Evolutionary conservation across 2,113 vertebrate species (phyloP).

Genomic region (Hyaena hyaena): DNA sequence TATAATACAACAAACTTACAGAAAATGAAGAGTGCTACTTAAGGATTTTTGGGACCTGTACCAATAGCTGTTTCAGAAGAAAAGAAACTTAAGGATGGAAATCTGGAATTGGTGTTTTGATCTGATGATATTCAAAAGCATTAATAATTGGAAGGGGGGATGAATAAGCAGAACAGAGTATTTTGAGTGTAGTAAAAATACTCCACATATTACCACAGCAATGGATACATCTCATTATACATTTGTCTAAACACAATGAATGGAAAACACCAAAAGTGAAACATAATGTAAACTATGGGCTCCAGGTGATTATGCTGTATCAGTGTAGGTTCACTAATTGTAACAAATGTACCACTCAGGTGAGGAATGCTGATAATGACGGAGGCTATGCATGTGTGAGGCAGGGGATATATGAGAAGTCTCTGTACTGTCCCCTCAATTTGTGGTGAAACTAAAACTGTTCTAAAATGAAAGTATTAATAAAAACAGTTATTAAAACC

Average conservation of each 20-base stretch:
- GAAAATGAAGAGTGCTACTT: slow-evolving; percentile 1
- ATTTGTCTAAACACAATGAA: neutral
- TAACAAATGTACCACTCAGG: neutral
- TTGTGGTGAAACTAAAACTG: neutral
- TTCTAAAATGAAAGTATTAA: neutral
- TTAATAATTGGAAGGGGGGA: neutral
- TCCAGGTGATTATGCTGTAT: neutral
- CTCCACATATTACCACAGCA: neutral
- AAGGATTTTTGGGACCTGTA: neutral
- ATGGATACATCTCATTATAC: neutral
- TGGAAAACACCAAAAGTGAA: neutral
- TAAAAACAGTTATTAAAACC: neutral
- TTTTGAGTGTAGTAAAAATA: neutral
- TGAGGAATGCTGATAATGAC: neutral
- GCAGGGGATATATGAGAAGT: neutral
- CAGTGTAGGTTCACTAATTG: neutral
- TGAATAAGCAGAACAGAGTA: neutral
- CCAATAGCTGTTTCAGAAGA: neutral
- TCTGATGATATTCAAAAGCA: neutral
- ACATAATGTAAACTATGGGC: neutral
- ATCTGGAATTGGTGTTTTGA: neutral
- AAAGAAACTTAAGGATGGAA: neutral
- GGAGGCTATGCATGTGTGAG: neutral
- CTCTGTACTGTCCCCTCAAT: neutral
- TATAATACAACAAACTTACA: neutral